phyloP scores from a whole-genome alignment of 1,140 invertebrate species.

The Archegozetes longisetosus region DNA sequence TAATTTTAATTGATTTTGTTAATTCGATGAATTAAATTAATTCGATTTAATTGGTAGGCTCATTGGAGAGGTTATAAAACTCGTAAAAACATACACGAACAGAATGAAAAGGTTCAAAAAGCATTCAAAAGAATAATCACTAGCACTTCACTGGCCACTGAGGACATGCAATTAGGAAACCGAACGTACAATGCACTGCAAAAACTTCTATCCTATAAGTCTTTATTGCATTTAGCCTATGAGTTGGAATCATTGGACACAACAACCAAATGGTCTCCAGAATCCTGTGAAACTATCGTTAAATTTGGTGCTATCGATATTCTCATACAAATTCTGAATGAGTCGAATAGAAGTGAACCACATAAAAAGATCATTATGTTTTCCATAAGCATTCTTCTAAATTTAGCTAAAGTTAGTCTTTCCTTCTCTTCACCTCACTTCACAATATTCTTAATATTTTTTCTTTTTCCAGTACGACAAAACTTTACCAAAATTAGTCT shows the following conservation, averaged over 20 bases:
- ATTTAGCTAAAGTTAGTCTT: neutral
- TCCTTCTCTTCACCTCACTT: neutral
- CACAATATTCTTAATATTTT: neutral
- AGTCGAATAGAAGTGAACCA: slow-evolving; percentile 6
- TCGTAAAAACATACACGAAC: slow-evolving; percentile 3
- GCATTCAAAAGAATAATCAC: neutral
- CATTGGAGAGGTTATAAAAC: neutral
- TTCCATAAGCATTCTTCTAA: neutral
- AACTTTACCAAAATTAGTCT: neutral
- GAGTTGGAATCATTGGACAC: neutral
- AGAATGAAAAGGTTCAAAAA: neutral
- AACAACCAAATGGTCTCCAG: neutral
- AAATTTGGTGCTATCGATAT: neutral
- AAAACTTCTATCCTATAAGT: neutral
- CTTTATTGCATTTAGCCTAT: neutral
- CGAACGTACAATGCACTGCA: neutral
- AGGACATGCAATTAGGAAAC: neutral
- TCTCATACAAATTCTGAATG: neutral
- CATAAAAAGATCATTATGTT: slow-evolving; percentile 21
- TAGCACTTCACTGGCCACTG: neutral
- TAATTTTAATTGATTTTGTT: neutral
- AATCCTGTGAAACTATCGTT: neutral
- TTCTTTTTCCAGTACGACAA: neutral
- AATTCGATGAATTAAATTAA: neutral
- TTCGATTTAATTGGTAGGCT: neutral